Evolutionary conservation across 2,113 vertebrate species (phyloP).

Genomic region (Campylorhamphus procurvoides): DNA sequence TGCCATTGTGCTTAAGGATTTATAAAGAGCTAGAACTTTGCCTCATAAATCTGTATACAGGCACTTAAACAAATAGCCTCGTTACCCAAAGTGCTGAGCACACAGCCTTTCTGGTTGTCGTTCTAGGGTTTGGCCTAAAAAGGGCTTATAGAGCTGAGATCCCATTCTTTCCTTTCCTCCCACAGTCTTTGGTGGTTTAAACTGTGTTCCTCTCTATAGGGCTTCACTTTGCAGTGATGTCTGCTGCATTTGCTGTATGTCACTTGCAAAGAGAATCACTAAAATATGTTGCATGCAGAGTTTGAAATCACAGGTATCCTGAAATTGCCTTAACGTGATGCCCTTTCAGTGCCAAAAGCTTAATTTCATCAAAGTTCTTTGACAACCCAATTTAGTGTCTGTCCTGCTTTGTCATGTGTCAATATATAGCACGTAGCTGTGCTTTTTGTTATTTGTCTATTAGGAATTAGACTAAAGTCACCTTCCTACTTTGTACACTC

Average conservation of each 20-base stretch:
- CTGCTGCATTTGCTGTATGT: not conserved
- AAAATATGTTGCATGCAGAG: not conserved
- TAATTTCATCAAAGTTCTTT: not conserved
- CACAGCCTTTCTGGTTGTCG: not conserved
- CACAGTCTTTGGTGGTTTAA: conserved; percentile 39
- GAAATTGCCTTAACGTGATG: not conserved
- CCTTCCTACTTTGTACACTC: not conserved
- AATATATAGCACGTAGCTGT: not conserved
- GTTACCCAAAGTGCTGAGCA: conserved; percentile 42
- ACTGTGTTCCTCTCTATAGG: not conserved
- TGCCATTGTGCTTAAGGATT: not conserved
- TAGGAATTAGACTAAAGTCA: not conserved
- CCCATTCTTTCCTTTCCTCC: conserved; percentile 31
- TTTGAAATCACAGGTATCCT: not conserved
- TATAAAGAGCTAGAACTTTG: conserved; percentile 33
- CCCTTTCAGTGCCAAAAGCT: not conserved
- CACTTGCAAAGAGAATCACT: not conserved
- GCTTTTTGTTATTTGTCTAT: not conserved
- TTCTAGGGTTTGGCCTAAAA: conserved; percentile 44
- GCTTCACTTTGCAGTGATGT: conserved; percentile 1
- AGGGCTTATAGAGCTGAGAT: not conserved
- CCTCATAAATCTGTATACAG: conserved; percentile 37
- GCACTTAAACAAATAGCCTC: conserved; percentile 51
- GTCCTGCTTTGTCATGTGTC: not conserved
- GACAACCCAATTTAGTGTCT: not conserved